Percentiles rank a stretch among this genome's conserved stretches.
These are phyloP conservation scores for Hydrozoanthus tunicans DNA, from an alignment of 64 coral and sea anemone genomes.

Conservation along the genomic window DNA sequence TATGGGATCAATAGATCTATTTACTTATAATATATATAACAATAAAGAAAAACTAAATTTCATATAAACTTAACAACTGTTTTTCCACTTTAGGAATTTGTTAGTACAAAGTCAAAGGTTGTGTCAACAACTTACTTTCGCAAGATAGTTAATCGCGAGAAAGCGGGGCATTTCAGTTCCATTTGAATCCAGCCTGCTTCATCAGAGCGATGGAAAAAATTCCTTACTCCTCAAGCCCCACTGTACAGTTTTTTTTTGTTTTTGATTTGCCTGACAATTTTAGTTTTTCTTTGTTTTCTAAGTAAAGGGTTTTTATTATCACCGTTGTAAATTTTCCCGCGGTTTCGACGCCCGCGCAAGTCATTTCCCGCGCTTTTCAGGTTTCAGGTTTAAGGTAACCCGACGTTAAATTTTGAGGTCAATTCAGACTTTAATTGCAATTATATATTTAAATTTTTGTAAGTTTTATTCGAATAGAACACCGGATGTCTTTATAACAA, in stretches of 20 bases:
- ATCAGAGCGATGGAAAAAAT: background rate
- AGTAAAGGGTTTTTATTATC: background rate
- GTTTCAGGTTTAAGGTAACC: background rate
- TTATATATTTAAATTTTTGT: no score
- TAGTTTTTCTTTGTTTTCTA: background rate
- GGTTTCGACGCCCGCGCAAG: slow-evolving; percentile 31
- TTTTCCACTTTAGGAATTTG: no score
- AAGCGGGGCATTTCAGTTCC: slow-evolving; percentile 65
- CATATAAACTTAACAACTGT: no score
- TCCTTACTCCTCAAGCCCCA: no score
- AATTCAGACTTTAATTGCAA: no score
- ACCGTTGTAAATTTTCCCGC: slow-evolving; percentile 37
- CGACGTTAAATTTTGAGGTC: no score
- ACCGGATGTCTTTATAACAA: no score
- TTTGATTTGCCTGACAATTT: background rate
- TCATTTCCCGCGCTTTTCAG: slow-evolving; percentile 50
- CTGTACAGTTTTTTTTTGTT: no score
- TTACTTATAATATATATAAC: no score
- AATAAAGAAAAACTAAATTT: no score
- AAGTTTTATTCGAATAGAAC: no score
- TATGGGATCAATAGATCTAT: no score
- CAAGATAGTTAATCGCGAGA: slow-evolving; percentile 69
- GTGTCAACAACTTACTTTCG: slow-evolving; percentile 40
- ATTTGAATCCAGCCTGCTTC: slow-evolving; percentile 8
- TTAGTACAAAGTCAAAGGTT: background rate